A percentile compares a stretch with the other conserved stretches of the same genome.
phyloP scores from a whole-genome alignment of 2,888 invertebrate species.

The Ornithoptera alexandrae region DNA sequence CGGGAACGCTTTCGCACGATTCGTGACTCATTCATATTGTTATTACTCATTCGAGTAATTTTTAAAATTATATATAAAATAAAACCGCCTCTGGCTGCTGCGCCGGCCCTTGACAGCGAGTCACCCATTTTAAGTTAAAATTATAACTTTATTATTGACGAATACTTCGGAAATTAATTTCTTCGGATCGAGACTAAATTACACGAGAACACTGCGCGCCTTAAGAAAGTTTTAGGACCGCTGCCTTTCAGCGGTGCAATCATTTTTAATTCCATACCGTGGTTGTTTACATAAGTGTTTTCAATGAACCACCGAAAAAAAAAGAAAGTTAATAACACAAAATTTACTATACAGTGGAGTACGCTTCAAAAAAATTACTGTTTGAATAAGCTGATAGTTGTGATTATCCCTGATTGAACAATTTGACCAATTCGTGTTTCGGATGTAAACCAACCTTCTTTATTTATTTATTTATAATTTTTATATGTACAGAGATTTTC shows the following conservation, averaged over 20 bases:
- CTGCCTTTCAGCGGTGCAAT: constrained; percentile 13
- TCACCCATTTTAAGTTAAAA: constrained; percentile 68
- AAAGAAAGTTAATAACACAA: constrained; percentile 11
- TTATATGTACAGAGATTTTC: neutral
- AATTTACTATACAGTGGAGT: constrained; percentile 17
- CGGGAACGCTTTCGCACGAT: too few species aligned
- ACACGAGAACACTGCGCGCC: constrained; percentile 48
- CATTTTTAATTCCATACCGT: constrained; percentile 24
- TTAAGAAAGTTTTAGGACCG: constrained; percentile 31
- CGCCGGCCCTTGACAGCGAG: constrained; percentile 54
- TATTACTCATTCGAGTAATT: neutral
- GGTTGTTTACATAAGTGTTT: constrained; percentile 28
- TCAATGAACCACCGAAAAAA: constrained; percentile 16
- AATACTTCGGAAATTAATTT: constrained; percentile 77
- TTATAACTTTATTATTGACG: constrained; percentile 76
- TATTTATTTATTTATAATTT: neutral
- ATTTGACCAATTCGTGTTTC: neutral
- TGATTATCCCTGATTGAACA: neutral
- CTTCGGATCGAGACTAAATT: constrained; percentile 71
- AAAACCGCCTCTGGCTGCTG: constrained; percentile 51
- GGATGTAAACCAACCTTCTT: neutral
- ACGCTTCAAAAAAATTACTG: constrained; percentile 10
- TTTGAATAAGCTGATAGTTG: constrained; percentile 9
- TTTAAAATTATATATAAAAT: neutral
- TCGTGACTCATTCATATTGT: neutral